These are phyloP conservation scores for Slavum lentiscoides DNA, from an alignment of 2,888 invertebrate species.

Conservation along the genomic window DNA sequence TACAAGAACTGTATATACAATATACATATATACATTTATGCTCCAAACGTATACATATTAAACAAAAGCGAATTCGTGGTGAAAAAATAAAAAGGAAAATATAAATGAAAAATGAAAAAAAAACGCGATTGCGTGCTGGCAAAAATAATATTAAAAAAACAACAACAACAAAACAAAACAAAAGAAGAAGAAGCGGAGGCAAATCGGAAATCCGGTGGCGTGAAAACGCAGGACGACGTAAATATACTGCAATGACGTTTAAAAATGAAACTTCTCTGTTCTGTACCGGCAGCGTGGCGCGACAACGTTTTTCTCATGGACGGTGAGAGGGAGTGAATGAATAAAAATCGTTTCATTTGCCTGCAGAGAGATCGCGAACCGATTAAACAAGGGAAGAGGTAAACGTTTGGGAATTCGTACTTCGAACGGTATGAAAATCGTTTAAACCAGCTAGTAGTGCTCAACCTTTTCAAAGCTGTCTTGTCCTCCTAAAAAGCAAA, in stretches of 20 bases:
- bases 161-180: conserved; percentile 4
- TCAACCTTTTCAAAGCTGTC: too few relatives aligned
- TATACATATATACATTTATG: too few relatives aligned
- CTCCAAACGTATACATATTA: too few relatives aligned
- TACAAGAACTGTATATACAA: too few relatives aligned
- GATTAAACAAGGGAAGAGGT: too few relatives aligned
- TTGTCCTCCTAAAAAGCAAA: too few relatives aligned
- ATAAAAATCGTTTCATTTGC: conserved; percentile 5
- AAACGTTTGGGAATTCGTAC: conserved; percentile 1
- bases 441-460: too few relatives aligned
- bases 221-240: conserved; percentile 25
- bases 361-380: neutral
- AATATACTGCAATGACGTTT: conserved; percentile 32
- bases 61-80: too few relatives aligned
- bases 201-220: conserved; percentile 48
- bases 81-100: too few relatives aligned
- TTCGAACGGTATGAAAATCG: neutral
- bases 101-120: too few relatives aligned
- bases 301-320: neutral
- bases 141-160: neutral
- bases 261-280: conserved; percentile 19
- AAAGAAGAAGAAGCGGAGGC: neutral
- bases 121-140: too few relatives aligned
- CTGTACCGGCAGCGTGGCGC: neutral
- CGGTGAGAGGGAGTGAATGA: too few relatives aligned